These are phyloP conservation scores for Leptinotarsa juncta DNA, from an alignment of 2,888 invertebrate species.

Conservation along the genomic window DNA sequence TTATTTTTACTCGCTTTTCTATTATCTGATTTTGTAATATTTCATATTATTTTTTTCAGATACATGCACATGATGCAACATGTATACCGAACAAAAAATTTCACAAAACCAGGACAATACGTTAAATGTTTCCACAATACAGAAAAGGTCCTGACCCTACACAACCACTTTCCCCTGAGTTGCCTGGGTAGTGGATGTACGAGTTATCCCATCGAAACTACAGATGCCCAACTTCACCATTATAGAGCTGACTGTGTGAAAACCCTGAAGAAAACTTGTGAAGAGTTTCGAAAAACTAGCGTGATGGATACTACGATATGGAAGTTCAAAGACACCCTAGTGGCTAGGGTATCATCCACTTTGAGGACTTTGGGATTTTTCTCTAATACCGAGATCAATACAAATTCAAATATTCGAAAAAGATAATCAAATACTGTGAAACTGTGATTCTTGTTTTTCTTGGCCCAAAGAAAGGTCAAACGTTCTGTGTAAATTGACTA, in stretches of 20 bases:
- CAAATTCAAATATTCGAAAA: slow-evolving; percentile 42
- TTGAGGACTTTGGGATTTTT: slow-evolving; percentile 81
- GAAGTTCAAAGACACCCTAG: slow-evolving; percentile 85
- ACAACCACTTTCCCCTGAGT: slow-evolving; percentile 92
- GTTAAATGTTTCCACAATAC: slow-evolving; percentile 96
- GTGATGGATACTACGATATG: slow-evolving; percentile 88
- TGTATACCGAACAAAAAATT: slow-evolving; percentile 89
- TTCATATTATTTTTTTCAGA: slow-evolving; percentile 66
- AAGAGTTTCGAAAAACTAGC: slow-evolving; percentile 83
- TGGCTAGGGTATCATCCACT: slow-evolving; percentile 77
- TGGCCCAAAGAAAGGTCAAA: slow-evolving; percentile 17
- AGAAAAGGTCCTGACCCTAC: slow-evolving; percentile 86
- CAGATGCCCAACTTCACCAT: slow-evolving; percentile 90
- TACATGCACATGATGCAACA: slow-evolving; percentile 96
- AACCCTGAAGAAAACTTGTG: slow-evolving; percentile 85
- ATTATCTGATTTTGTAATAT: slow-evolving; percentile 43
- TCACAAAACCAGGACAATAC: slow-evolving; percentile 92
- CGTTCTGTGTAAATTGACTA: not conserved
- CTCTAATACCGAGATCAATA: slow-evolving; percentile 37
- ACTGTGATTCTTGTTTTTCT: slow-evolving; percentile 27
- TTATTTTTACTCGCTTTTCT: slow-evolving; percentile 70
- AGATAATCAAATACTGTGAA: slow-evolving; percentile 37
- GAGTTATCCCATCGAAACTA: slow-evolving; percentile 84
- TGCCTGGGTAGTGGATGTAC: slow-evolving; percentile 86
- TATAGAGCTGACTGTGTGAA: slow-evolving; percentile 94